Conservation (phyloP, 1,140 invertebrate genomes). For the Anastatus disparis region DNA sequence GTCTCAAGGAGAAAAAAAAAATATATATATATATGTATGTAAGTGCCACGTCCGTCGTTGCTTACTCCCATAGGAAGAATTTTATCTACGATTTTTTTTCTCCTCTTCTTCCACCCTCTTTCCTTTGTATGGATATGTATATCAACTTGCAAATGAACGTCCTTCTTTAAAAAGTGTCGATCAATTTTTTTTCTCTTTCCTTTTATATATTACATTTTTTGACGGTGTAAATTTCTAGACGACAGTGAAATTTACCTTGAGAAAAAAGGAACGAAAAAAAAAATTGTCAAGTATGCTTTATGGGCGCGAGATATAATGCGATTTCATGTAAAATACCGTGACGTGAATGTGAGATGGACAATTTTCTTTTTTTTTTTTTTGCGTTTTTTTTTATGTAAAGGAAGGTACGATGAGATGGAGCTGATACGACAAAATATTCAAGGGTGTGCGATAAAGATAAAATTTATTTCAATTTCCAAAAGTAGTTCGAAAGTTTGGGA, state of each 20-base stretch:
- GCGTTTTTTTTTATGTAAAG: too few relatives aligned
- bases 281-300: too few relatives aligned
- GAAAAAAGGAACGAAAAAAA: neutral
- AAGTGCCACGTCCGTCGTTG: neutral
- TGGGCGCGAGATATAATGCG: neutral
- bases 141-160: constrained; percentile 28
- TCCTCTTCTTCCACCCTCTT: neutral
- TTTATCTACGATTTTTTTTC: neutral
- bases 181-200: constrained; percentile 24
- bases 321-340: constrained; percentile 1
- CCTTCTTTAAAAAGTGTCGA: constrained; percentile 8
- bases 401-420: too few relatives aligned
- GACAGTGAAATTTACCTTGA: neutral
- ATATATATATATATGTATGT: neutral
- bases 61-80: constrained; percentile 9
- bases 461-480: too few relatives aligned
- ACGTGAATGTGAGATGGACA: neutral
- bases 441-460: too few relatives aligned
- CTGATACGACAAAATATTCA: too few relatives aligned
- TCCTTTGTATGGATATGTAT: neutral
- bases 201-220: too few relatives aligned
- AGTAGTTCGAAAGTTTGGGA: too few relatives aligned
- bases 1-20: neutral
- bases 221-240: neutral
- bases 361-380: too few relatives aligned